Evolutionary conservation across 2,797 vertebrate genomes (phyloP), one percentile per base, ranked within the genome.

Genomic region (Platalea minor): DNA sequence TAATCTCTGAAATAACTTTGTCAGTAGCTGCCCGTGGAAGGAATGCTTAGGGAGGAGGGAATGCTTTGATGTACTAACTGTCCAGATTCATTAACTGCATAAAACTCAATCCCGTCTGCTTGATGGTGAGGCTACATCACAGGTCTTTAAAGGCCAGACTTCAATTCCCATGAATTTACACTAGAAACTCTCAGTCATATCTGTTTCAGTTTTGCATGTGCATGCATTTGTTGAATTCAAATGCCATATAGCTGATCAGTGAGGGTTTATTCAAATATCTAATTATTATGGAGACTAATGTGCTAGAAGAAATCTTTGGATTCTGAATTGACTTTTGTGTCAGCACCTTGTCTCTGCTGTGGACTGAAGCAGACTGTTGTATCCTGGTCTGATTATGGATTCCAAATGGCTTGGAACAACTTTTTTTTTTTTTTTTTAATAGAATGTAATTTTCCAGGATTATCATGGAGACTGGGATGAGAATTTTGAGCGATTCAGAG

Each of bases 1-100:
- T 93, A 85, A 83, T 86, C 78, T 85, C 69, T 84, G 59, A 70
- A 96, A 95, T 91, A 96, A 88, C 65, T 93, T 79, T 90, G 26
- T 89, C 81, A 61, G 77, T 75, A 91, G 87, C 70, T 82, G 60
- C 28, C 2, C 0, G 24, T 81, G 39, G 39, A 96, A 82, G 53
- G 70, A 88, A 82, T 41, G 51, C 72, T 84, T 64, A 85, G 64
- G 69, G 67, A 86, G 35, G 70, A 88, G 61, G 45, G 53, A 84
- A 74, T 51, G 20, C 50, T 91, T 80, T 95, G 72, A 92, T 93
- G 37, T 80, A 89, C 53, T 26, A 29, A 80, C 48, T 87, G 91
- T 93, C 81, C 88, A 80, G 72, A 88, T 88, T 91, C 39, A 95
- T 95, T 93, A 96, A 63, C 59, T 72, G 61, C 67, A 33, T 54